Conservation (phyloP, 2,797 vertebrate species). For the Phyllotis vaccarum region DNA sequence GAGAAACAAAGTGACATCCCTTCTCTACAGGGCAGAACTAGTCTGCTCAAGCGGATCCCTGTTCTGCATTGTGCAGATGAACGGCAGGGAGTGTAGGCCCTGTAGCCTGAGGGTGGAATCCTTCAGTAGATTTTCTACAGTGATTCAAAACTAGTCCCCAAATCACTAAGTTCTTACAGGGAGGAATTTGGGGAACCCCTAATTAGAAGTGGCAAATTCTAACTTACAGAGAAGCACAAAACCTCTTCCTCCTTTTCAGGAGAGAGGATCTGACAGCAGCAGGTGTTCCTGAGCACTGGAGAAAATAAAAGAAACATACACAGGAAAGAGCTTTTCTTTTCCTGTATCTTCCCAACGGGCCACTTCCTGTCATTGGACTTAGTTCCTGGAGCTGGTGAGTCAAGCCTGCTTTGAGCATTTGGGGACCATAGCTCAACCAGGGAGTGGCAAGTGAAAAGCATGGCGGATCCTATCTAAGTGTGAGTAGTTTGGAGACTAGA, state of each 20-base stretch:
- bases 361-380: conserved; percentile 49
- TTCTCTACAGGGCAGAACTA: background rate
- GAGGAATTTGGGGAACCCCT: conserved; percentile 51
- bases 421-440: background rate
- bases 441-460: background rate
- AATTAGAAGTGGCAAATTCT: conserved; percentile 57
- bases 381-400: conserved; percentile 35
- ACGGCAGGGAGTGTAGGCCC: conserved; percentile 16
- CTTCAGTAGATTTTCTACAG: conserved; percentile 13
- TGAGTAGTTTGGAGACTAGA: background rate
- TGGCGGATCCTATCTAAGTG: background rate
- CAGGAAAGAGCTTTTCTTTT: conserved; percentile 15
- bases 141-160: conserved; percentile 46
- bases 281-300: background rate
- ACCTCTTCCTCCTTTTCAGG: background rate
- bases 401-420: background rate
- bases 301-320: background rate
- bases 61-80: background rate
- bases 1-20: conserved; percentile 20
- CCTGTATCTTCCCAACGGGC: background rate
- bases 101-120: conserved; percentile 43
- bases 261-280: background rate
- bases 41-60: background rate
- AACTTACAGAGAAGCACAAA: conserved; percentile 45
- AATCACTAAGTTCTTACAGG: conserved; percentile 51